A percentile compares a stretch with the other conserved stretches of the same genome.
These are phyloP conservation scores for Dusona sp. DNA, from an alignment of 2,888 invertebrate species.

Conservation along the genomic window DNA sequence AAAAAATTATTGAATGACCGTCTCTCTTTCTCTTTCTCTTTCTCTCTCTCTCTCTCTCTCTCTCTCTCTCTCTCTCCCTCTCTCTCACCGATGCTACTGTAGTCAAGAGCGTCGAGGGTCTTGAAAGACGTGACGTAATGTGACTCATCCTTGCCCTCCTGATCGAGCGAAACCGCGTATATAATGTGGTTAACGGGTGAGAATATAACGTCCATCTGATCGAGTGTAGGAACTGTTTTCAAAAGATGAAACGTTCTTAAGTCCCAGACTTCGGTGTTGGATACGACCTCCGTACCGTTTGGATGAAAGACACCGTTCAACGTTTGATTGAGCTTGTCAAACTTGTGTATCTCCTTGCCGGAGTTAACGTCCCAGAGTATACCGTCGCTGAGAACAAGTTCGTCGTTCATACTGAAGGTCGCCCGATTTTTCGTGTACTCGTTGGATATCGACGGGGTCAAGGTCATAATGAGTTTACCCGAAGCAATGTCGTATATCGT, in stretches of 20 bases:
- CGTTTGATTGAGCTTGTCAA: slow-evolving; percentile 98
- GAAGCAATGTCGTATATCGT: slow-evolving; percentile 95
- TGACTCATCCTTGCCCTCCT: slow-evolving; percentile 89
- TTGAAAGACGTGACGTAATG: slow-evolving; percentile 97
- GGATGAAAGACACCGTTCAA: slow-evolving; percentile 98
- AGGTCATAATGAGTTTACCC: slow-evolving; percentile 89
- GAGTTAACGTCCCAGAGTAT: slow-evolving; percentile 97
- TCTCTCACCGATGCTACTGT: slow-evolving; percentile 93
- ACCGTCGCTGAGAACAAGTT: slow-evolving; percentile 96
- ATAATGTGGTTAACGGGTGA: slow-evolving; percentile 94
- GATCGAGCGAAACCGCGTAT: slow-evolving; percentile 93
- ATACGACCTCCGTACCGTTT: slow-evolving; percentile 97
- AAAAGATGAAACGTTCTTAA: slow-evolving; percentile 96
- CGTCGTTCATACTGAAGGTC: slow-evolving; percentile 97
- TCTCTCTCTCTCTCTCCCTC: no score
- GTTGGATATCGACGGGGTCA: slow-evolving; percentile 94
- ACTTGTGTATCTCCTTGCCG: slow-evolving; percentile 96
- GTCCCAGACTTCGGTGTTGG: slow-evolving; percentile 99
- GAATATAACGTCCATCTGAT: slow-evolving; percentile 96
- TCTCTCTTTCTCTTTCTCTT: no score
- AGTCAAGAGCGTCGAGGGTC: slow-evolving; percentile 97
- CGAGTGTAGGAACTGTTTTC: slow-evolving; percentile 96
- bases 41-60: no score
- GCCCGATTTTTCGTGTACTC: slow-evolving; percentile 97
- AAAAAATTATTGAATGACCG: no score